These are phyloP conservation scores for Lymantria monacha DNA, from an alignment of 2,888 invertebrate genomes.

Conservation along the genomic window DNA sequence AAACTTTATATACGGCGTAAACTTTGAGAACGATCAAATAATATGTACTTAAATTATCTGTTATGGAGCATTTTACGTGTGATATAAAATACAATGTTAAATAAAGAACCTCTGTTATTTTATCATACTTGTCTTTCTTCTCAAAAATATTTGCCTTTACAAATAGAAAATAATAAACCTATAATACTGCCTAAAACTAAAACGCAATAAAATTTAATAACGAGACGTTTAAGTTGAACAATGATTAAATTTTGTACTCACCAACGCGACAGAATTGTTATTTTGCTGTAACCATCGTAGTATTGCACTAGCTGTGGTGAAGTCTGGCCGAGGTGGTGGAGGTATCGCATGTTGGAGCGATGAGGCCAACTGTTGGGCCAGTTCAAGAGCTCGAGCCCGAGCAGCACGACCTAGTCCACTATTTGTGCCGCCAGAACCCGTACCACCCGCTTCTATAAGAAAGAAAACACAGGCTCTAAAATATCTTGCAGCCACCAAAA, in stretches of 20 bases:
- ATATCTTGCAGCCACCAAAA: no score
- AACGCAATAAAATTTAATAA: background rate
- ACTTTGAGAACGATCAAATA: no score
- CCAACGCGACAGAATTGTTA: conserved; percentile 71
- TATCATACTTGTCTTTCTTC: no score
- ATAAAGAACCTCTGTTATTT: no score
- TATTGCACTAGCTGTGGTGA: conserved; percentile 84
- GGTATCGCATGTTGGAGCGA: conserved; percentile 85
- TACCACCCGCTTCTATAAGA: conserved; percentile 64
- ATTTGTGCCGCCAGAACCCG: conserved; percentile 45
- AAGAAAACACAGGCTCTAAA: no score
- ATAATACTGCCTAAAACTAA: background rate
- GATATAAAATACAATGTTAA: no score
- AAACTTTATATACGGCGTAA: no score
- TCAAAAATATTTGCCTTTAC: no score
- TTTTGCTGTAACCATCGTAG: conserved; percentile 85
- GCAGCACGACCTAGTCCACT: conserved; percentile 70
- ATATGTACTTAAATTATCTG: no score
- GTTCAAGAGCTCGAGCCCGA: conserved; percentile 81
- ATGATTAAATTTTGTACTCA: conserved; percentile 41
- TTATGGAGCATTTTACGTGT: no score
- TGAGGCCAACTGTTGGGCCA: conserved; percentile 84
- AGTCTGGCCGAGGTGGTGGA: conserved; percentile 85
- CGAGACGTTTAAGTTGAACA: conserved; percentile 4
- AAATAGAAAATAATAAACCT: background rate